Percentiles rank a stretch among this genome's conserved stretches.
Evolutionary conservation across 1,140 invertebrate species (phyloP).

Genomic region (Helicoverpa armigera): DNA sequence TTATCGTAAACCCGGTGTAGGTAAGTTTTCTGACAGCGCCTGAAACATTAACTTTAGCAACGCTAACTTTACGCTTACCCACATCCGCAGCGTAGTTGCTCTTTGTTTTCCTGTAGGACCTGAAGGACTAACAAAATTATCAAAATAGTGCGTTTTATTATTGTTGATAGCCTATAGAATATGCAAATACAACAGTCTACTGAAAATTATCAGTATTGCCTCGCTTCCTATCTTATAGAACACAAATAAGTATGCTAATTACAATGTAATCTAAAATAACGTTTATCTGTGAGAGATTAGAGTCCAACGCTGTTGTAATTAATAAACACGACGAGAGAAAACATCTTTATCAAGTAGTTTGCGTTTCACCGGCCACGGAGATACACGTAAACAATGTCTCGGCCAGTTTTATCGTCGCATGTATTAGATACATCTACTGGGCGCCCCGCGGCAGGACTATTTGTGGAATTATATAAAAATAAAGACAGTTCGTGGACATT

Average conservation of each 20-base stretch:
- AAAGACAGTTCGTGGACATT: slow-evolving; percentile 88
- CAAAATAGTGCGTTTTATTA: neutral
- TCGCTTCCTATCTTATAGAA: neutral
- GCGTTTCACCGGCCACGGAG: neutral
- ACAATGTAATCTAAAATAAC: slow-evolving; percentile 9
- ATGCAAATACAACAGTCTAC: neutral
- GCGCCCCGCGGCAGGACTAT: slow-evolving; percentile 87
- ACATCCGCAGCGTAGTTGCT: no score
- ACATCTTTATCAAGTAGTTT: slow-evolving; percentile 26
- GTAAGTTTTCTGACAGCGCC: no score
- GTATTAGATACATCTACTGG: slow-evolving; percentile 90
- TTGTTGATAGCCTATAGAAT: neutral
- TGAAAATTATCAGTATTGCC: neutral
- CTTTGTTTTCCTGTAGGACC: neutral
- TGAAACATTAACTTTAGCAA: no score
- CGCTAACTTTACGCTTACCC: no score
- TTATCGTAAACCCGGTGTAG: no score
- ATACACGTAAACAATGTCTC: slow-evolving; percentile 62
- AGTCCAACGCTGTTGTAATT: slow-evolving; percentile 9
- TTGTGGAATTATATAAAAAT: slow-evolving; percentile 89
- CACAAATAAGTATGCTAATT: neutral
- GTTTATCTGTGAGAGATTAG: slow-evolving; percentile 1
- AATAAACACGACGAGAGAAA: slow-evolving; percentile 17
- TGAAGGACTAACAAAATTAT: neutral
- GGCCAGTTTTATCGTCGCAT: slow-evolving; percentile 88